Base-by-base conservation (phyloP, 1,140 invertebrate genomes). In the Drosophila nannoptera region DNA sequence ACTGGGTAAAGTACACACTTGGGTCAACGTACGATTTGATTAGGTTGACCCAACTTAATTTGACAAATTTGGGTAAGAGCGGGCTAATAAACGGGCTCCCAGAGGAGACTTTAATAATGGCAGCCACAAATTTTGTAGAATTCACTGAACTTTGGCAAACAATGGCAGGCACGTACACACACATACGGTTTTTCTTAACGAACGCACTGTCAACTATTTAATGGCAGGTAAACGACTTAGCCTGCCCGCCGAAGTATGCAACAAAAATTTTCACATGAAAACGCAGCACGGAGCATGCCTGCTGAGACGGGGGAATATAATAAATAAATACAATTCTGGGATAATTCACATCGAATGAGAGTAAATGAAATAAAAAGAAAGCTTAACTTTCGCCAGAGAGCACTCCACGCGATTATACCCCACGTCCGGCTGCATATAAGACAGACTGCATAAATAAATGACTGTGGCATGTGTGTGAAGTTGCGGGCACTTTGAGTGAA, bases 241-340 rank as follows among this genome's bases (percentile, higher is more conserved):
- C 29, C 55, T 65, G 74, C 64, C 74, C 76, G 48, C 52, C 14
- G 58, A 75, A 75, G 70, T 77, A 69, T 80, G 68, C 73, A 70
- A 63, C 73, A 65, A 73, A 68, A 84, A 76, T 84, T 78, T 70
- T 63, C 59, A 84, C 80, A 73, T 61, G 80, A 73, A 75, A 73
- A 65, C 49, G 60, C 68, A 64, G 42, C 52, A 42, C 43, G 58
- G 56, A 14, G 38, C 73, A 45, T 36, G 16, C 55, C 56, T 63
- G 22, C 22, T 22, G 22, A 53, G 45, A 35, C 9, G 54, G 22
- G 7, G 5, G 35, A 32, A 22, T 22, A 22, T 22, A 22, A 22
- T 22, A n/a, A n/a, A n/a, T n/a, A n/a, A n/a, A n/a, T n/a, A n/a
- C n/a, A n/a, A n/a, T n/a, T n/a, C n/a, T n/a, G n/a, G n/a, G n/a